Evolutionary conservation across 2,113 vertebrate genomes (phyloP).

Genomic region (Vimba vimba): DNA sequence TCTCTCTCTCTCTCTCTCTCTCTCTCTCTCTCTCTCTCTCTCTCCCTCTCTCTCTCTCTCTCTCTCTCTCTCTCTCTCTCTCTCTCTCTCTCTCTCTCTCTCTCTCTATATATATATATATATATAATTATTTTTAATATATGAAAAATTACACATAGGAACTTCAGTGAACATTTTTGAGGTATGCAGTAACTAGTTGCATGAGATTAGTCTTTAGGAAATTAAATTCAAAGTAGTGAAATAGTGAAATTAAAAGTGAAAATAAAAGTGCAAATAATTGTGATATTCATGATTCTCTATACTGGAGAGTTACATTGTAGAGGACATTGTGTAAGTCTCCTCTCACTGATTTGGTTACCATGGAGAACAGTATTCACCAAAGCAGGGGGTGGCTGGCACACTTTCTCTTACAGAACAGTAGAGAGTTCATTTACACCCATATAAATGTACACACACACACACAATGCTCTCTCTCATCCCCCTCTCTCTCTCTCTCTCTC

Average conservation of each 20-base stretch:
- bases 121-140: no score
- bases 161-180: no score
- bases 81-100: no score
- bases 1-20: no score
- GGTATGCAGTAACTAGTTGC: not conserved
- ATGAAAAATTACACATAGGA: no score
- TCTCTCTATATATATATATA: no score
- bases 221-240: not conserved
- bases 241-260: no score
- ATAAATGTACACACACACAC: conserved; percentile 16
- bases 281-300: not conserved
- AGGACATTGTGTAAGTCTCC: conserved; percentile 1
- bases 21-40: no score
- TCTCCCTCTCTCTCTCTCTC: no score
- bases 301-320: not conserved
- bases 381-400: conserved; percentile 60
- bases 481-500: not conserved
- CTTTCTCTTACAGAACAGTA: conserved; percentile 53
- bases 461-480: conserved; percentile 31
- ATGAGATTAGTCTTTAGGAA: not conserved
- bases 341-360: conserved; percentile 64
- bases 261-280: not conserved
- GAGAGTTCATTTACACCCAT: conserved; percentile 44
- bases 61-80: no score
- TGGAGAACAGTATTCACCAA: conserved; percentile 66